A percentile compares a stretch with the other conserved stretches of the same genome.
phyloP scores from a whole-genome alignment of 2,113 vertebrate genomes.

The Merops nubicus region DNA sequence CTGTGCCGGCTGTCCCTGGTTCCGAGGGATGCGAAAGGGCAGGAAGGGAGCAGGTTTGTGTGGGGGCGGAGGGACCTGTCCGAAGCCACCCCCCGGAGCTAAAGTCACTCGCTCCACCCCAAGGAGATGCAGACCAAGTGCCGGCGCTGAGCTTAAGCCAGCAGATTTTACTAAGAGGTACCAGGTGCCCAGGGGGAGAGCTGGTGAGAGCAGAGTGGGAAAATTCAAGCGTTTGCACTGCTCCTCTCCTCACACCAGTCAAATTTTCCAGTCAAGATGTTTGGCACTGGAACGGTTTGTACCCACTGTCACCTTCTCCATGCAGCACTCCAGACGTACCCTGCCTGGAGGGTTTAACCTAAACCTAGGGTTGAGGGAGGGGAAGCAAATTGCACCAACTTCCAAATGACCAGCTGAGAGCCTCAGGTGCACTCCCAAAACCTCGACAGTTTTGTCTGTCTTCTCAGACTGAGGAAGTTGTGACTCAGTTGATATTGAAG shows the following conservation, averaged over 20 bases:
- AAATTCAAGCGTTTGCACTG: background rate
- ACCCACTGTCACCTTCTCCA: background rate
- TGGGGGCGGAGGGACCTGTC: background rate
- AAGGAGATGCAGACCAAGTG: background rate
- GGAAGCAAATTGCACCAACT: background rate
- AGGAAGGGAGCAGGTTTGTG: accelerated
- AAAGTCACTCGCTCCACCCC: background rate
- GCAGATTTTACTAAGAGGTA: background rate
- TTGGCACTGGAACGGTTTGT: background rate
- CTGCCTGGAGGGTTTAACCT: too few species aligned
- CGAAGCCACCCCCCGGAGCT: background rate
- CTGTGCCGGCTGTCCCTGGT: accelerated
- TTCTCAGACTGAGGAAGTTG: background rate
- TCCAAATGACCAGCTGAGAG: background rate
- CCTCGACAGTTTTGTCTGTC: background rate
- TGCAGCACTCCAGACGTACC: background rate
- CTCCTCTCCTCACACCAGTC: background rate
- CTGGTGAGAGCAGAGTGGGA: too few species aligned
- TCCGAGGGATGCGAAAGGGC: background rate
- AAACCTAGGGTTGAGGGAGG: background rate
- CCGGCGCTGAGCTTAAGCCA: background rate
- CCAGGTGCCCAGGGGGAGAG: too few species aligned
- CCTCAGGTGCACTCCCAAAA: background rate
- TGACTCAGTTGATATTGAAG: background rate
- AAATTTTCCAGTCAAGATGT: background rate